phyloP scores from a whole-genome alignment of 2,888 invertebrate species.

The Tiliacea citrago region DNA sequence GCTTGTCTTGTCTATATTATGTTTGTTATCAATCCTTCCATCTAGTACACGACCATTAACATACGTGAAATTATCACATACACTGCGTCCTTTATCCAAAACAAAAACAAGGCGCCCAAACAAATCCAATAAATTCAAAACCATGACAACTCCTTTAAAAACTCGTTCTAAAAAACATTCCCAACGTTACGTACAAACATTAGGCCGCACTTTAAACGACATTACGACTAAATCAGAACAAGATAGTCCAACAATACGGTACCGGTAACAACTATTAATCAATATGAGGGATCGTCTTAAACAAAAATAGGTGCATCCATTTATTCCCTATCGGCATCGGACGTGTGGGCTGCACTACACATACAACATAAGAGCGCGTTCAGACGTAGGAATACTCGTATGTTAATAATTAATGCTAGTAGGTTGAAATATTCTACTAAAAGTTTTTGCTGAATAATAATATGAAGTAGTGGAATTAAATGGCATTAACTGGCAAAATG shows the following conservation, averaged over 20 bases:
- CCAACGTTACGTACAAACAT: conserved; percentile 43
- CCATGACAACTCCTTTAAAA: conserved; percentile 48
- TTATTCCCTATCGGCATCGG: conserved; percentile 77
- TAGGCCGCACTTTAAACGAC: conserved; percentile 77
- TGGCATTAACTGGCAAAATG: no score
- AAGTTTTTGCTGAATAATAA: background rate
- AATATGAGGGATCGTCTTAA: conserved; percentile 84
- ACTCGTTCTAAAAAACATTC: conserved; percentile 18
- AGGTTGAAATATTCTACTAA: background rate
- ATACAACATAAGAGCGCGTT: conserved; percentile 55
- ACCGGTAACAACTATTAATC: conserved; percentile 82
- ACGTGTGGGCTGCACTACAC: conserved; percentile 70
- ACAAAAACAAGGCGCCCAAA: conserved; percentile 3
- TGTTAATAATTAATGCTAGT: conserved; percentile 21
- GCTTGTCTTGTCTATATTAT: background rate
- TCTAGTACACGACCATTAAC: background rate
- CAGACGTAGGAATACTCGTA: conserved; percentile 42
- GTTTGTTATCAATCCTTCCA: background rate
- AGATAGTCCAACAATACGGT: conserved; percentile 81
- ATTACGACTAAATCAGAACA: conserved; percentile 85
- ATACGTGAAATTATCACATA: background rate
- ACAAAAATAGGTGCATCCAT: conserved; percentile 86
- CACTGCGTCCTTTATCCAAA: background rate
- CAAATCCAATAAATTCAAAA: conserved; percentile 38
- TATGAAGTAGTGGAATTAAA: background rate